Evolutionary conservation across 23 tunicate species (phyloP), one percentile per base, ranked within the genome.

Genomic region (Diplosoma virens): DNA sequence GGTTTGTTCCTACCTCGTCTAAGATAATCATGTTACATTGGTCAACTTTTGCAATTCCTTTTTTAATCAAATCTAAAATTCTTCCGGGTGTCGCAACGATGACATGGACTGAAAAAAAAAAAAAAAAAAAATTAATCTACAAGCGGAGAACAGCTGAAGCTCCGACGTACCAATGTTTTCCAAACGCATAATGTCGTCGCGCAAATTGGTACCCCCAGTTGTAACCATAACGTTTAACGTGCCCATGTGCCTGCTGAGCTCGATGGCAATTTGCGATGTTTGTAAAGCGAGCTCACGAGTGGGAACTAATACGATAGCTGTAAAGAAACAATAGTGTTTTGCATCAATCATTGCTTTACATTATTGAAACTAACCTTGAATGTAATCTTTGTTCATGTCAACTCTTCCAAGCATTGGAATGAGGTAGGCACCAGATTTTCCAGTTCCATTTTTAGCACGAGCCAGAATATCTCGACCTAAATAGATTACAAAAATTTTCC

Each of bases 261-360:
- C 99, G 33, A 95, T 95, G 21, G 97, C 97, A 54, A 95, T 95
- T 67, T 95, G 99, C 3, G 96, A 89, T 5, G 99, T 95, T 82
- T 95, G 99, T 16, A 95, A 77, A 5, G 99, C 99, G 23, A 95
- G 79, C 72, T 95, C 99, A 20, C 99, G 82, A 5, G 99, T 95
- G 1, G 99, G 99, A 17, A 95, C 99, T 20, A 95, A 66, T 5
- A 95, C 89, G 30, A 95, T 56, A 3, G 99, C 99, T 87, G 48
- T 37, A 68, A 85, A 36, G 3, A 16, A 20, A 41, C 50, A 9
- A 7, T 41, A 7, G 50, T 41, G 50, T 7, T 41, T 41, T 41
- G 50, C 50, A 9, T 41, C 9, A 41, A 41, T 7, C 11, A 41
- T 41, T 41, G 9, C 9, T 41, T 41, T 41, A 9, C n/a, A n/a